Base-by-base conservation (phyloP, 2,888 invertebrate species). In the Dusona sp. region DNA sequence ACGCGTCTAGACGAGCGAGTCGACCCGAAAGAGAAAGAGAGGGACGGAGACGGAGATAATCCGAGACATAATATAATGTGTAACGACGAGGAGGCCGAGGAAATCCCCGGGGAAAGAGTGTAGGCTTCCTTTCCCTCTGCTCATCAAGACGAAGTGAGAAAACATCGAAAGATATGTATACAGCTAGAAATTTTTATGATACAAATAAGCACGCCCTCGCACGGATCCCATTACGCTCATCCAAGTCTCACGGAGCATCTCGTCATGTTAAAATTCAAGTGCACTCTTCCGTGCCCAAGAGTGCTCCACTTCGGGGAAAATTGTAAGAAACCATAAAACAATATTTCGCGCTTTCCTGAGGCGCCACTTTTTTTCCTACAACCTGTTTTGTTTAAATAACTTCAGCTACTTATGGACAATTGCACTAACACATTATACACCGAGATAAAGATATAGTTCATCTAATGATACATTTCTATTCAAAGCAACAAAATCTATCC, bases 1-100 rank as follows among this genome's bases (percentile, higher is more conserved):
- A 92, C 90, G 89, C 88, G 91, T 92, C 92, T 92, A 93, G 92
- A 92, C 92, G 89, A 73, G 79, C 84, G 86, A 82, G 65, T 79
- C 80, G 77, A 79, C 84, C 73, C 78, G 73, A 61, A 81, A 75
- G 80, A 57, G 22, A 79, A 64, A 67, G 72, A 83, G 67, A 77
- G 73, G 68, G 68, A 73, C 45, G 64, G 33, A 67, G 38, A 61
- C 9, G 33, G 57, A 78, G 72, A 75, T 48, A 64, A 25, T n/a
- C 61, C 51, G 70, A 42, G 68, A 65, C 38, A 65, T 25, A 67
- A 67, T 19, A 42, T 36, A 42, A 77, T 22, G 72, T 72, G 38
- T 42, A 80, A 42, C 48, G 57, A 74, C 6, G 61, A 48, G 22
- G 79, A 70, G 79, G 74, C 48, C 80, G 70, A 84, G 83, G 78